These are phyloP conservation scores for Glandiceps talaboti DNA, from an alignment of 53 echinoderm and acorn worm genomes.

Conservation along the genomic window DNA sequence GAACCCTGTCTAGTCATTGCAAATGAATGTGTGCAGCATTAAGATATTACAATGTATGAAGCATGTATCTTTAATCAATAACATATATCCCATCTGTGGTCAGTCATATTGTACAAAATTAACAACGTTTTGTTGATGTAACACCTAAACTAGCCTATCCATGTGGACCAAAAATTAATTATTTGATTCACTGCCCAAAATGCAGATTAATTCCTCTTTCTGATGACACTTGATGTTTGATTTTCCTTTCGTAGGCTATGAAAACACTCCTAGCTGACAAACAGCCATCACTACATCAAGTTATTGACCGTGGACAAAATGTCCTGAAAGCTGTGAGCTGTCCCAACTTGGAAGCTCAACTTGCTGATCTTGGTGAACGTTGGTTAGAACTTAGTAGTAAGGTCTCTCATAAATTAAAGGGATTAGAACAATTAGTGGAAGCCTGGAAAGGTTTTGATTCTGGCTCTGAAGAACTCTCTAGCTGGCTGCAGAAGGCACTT, in stretches of 20 bases:
- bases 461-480: constrained; percentile 44
- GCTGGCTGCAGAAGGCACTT: constrained; percentile 49
- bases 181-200: too few species aligned
- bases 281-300: constrained; percentile 59
- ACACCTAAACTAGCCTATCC: too few species aligned
- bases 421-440: constrained; percentile 48
- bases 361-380: constrained; percentile 48
- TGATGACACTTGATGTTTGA: too few species aligned
- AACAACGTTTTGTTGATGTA: too few species aligned
- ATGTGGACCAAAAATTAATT: too few species aligned
- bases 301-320: constrained; percentile 33
- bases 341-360: constrained; percentile 46
- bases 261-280: constrained; percentile 51
- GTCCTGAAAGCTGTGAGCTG: constrained; percentile 52
- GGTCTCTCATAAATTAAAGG: constrained; percentile 58
- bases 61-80: too few species aligned
- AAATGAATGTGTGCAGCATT: too few species aligned
- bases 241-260: constrained; percentile 98
- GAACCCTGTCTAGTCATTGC: too few species aligned
- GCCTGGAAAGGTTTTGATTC: constrained; percentile 80
- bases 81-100: too few species aligned
- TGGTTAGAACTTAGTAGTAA: constrained; percentile 61
- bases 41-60: too few species aligned
- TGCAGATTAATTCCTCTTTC: too few species aligned
- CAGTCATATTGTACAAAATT: too few species aligned